These are phyloP conservation scores for Anarsia innoxiella DNA, from an alignment of 2,888 invertebrate genomes.

Conservation along the genomic window DNA sequence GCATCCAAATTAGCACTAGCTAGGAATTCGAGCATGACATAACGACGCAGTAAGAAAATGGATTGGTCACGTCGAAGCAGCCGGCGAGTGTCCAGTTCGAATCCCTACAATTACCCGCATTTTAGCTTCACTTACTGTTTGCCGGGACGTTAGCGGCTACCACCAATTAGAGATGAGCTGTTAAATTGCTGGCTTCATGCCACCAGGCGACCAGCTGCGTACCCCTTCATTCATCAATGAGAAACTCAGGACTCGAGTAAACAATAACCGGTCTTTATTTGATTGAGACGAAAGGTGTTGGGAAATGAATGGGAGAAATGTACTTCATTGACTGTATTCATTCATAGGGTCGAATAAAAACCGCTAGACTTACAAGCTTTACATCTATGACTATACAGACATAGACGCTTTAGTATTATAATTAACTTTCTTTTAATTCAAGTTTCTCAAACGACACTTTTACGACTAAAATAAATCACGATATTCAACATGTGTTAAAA, in stretches of 20 bases:
- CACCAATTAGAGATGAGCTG: conserved; percentile 24
- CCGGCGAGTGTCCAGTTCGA: neutral
- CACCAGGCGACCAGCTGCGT: conserved; percentile 7
- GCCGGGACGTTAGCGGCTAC: conserved; percentile 3
- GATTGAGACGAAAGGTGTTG: too few relatives aligned
- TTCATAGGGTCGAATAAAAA: too few relatives aligned
- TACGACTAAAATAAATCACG: too few relatives aligned
- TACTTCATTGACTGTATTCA: too few relatives aligned
- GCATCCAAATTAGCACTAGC: too few relatives aligned
- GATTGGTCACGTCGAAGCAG: conserved; percentile 18
- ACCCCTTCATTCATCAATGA: conserved; percentile 6
- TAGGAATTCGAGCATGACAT: conserved; percentile 2
- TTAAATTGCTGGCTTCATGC: conserved; percentile 19
- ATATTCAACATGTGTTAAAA: too few relatives aligned
- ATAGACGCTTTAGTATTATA: too few relatives aligned
- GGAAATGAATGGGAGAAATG: too few relatives aligned
- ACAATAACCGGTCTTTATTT: neutral
- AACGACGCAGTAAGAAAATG: conserved; percentile 14
- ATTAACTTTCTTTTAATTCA: too few relatives aligned
- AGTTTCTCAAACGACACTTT: conserved; percentile 1
- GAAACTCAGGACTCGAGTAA: neutral
- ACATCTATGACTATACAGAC: too few relatives aligned
- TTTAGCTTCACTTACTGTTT: conserved; percentile 1
- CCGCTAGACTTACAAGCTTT: too few relatives aligned
- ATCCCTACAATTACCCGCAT: neutral